Evolutionary conservation across 2,113 vertebrate genomes (phyloP), one percentile per base, ranked within the genome.

Genomic region (Barbus barbus): DNA sequence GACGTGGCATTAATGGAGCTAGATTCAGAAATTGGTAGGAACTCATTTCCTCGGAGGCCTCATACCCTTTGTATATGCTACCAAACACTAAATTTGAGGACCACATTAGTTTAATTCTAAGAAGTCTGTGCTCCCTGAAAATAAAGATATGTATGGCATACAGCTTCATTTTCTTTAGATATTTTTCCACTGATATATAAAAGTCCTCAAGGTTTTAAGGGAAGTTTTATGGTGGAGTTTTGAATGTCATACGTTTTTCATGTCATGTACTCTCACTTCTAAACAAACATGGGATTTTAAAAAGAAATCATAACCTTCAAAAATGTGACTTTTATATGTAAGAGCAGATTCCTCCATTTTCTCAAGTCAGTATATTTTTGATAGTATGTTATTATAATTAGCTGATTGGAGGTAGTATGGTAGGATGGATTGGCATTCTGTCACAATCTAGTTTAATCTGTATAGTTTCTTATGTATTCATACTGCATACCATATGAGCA

Each of bases 1-100:
- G 78, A 58, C 74, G 41, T 84, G 78, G 46, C 83, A 58, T 82
- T 85, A 76, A 82, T 61, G 79, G 82, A 63, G 78, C 24, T 67
- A 5, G 24, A 67, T 80, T 46, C 78, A 80, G 60, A 65, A 46
- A 80, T 18, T 26, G 18, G 26, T 67, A 44, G 56, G 36, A 56
- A 20, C 26, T 56, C 20, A 3, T 1, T 77, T 44, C 22, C 69
- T 72, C 69, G 0, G n/a, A 58, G 75, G 18, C 36, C 26, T 28
- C n/a, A 44, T 33, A 56, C 46, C 73, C 44, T 48, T 65, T 48
- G 9, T 48, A 31, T 26, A 22, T 31, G 41, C 11, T 33, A 67
- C 41, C 20, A 60, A 9, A 67, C 13, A 33, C 1, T 44, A 22
- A 33, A 79, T 51, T 44, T 5, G 4, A 46, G 36, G 7, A 60